Conservation (phyloP, 1,140 invertebrate genomes). For the Zaprionus capensis region DNA sequence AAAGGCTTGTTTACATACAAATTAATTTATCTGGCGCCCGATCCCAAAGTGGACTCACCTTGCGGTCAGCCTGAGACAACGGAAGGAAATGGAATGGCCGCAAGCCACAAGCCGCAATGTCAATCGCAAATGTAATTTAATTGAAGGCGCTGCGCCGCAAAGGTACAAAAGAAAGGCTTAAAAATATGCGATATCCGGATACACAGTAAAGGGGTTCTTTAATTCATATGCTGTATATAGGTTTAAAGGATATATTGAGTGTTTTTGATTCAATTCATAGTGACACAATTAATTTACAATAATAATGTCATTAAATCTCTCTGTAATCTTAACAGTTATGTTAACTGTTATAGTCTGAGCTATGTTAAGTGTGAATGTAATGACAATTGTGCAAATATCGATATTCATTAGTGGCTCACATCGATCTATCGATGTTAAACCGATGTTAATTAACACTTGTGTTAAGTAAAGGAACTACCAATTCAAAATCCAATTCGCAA, state of each 20-base stretch:
- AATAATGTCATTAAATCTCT: no score
- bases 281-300: no score
- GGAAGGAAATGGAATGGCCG: background rate
- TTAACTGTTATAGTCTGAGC: no score
- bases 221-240: background rate
- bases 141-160: conserved; percentile 31
- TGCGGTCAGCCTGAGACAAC: conserved; percentile 30
- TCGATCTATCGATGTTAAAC: background rate
- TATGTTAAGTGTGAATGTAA: no score
- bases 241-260: no score
- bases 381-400: no score
- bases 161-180: background rate
- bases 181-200: background rate
- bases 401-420: no score
- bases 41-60: conserved; percentile 29
- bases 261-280: no score
- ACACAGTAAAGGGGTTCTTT: background rate
- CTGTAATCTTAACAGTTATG: no score
- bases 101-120: conserved; percentile 19
- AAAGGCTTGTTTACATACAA: conserved; percentile 11
- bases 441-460: background rate
- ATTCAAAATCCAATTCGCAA: background rate
- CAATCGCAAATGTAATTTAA: conserved; percentile 48
- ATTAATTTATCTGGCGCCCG: conserved; percentile 25
- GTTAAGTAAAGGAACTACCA: no score